A percentile compares a stretch with the other conserved stretches of the same genome.
Conservation (phyloP, 2,113 vertebrate species). For the Dromaius novaehollandiae region DNA sequence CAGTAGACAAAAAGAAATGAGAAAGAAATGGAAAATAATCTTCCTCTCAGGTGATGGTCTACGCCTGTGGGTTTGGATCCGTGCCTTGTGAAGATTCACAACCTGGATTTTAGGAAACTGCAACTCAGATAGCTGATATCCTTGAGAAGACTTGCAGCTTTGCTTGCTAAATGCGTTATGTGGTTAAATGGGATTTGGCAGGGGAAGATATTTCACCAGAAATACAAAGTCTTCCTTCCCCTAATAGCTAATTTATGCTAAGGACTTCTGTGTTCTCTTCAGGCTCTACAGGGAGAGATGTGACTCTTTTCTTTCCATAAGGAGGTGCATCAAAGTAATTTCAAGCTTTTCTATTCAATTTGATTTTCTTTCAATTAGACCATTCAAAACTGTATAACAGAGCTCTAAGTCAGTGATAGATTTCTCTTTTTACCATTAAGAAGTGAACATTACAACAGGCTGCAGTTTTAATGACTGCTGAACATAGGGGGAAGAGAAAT, state of each 20-base stretch:
- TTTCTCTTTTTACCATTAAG: not conserved
- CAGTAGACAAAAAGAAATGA: not conserved
- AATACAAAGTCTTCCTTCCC: not conserved
- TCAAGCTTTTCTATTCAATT: conserved; percentile 22
- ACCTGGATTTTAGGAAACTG: not conserved
- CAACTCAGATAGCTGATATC: not conserved
- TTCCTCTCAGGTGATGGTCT: not conserved
- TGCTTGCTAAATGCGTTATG: not conserved
- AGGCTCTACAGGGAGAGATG: not conserved
- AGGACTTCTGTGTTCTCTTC: not conserved
- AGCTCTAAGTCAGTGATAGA: conserved; percentile 13
- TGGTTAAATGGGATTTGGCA: not conserved
- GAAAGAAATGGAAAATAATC: not conserved
- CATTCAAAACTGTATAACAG: not conserved
- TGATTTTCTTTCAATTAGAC: not conserved
- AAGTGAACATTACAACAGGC: not conserved
- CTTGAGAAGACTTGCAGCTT: not conserved
- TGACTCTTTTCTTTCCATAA: not conserved
- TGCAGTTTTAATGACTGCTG: not conserved
- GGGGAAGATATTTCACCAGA: not conserved
- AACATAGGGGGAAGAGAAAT: not conserved
- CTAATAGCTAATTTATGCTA: not conserved
- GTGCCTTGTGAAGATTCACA: not conserved
- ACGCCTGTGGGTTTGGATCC: not conserved
- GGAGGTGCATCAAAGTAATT: not conserved